Conservation (phyloP, 2,113 vertebrate species). For the Epinephelus fuscoguttatus region DNA sequence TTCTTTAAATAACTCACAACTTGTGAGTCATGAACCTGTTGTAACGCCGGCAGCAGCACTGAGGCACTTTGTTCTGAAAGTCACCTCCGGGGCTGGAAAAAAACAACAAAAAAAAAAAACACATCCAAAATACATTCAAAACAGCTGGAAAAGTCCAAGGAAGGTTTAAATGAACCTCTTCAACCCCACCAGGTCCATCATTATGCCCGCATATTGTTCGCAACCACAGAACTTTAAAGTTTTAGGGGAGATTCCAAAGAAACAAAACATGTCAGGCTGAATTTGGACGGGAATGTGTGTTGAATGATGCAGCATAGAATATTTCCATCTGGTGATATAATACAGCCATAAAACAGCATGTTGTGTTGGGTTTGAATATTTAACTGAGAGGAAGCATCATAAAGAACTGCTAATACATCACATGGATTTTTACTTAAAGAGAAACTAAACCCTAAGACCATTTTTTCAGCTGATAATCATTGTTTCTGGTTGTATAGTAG, state of each 20-base stretch:
- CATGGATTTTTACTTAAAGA: no score
- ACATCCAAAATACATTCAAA: constrained; percentile 7
- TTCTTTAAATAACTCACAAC: constrained; percentile 68
- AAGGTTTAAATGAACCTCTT: constrained; percentile 1
- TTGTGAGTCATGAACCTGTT: constrained; percentile 56
- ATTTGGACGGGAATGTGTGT: background rate
- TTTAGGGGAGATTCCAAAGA: background rate
- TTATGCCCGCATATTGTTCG: background rate
- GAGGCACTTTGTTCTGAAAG: constrained; percentile 31
- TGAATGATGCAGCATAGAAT: no score
- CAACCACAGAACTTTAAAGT: constrained; percentile 20
- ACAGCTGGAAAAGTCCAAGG: constrained; percentile 26
- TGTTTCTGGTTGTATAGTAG: no score
- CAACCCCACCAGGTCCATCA: background rate
- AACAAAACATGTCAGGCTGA: background rate
- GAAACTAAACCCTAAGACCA: no score
- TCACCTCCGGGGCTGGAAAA: constrained; percentile 34
- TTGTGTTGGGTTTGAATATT: no score
- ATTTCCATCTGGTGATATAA: no score
- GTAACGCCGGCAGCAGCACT: background rate
- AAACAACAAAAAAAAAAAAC: constrained; percentile 28
- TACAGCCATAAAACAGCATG: no score
- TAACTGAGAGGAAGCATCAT: no score
- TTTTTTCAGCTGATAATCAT: no score
- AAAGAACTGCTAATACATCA: no score